Conservation (phyloP, 2,113 vertebrate species). For the Hyla sarda region DNA sequence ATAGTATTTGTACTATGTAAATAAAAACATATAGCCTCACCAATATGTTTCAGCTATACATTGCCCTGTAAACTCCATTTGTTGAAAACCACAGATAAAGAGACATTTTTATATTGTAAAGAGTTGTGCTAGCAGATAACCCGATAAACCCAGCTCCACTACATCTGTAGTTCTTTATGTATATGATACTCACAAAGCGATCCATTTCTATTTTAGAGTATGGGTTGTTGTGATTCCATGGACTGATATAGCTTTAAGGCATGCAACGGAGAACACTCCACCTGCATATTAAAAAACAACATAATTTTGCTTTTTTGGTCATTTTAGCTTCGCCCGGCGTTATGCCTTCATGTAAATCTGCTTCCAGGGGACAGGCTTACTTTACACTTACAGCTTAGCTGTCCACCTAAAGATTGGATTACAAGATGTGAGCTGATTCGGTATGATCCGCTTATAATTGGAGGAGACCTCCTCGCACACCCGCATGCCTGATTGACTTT, state of each 20-base stretch:
- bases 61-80: not conserved
- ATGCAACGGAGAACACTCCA: not conserved
- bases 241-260: not conserved
- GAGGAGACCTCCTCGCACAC: slow-evolving; percentile 42
- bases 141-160: too few species aligned
- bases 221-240: too few species aligned
- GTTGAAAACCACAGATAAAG: too few species aligned
- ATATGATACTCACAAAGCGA: too few species aligned
- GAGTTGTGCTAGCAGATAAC: too few species aligned
- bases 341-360: not conserved
- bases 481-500: slow-evolving; percentile 41
- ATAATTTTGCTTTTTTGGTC: not conserved
- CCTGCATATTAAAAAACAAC: not conserved
- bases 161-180: too few species aligned
- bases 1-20: too few species aligned
- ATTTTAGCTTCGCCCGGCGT: not conserved
- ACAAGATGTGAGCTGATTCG: slow-evolving; percentile 19
- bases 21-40: too few species aligned
- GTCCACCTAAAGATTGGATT: slow-evolving; percentile 13
- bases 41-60: too few species aligned
- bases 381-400: slow-evolving; percentile 10
- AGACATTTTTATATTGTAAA: too few species aligned
- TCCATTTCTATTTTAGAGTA: too few species aligned
- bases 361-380: not conserved
- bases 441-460: slow-evolving; percentile 47